These are phyloP conservation scores for Idaea dimidiata DNA, from an alignment of 2,888 invertebrate species.

Conservation along the genomic window DNA sequence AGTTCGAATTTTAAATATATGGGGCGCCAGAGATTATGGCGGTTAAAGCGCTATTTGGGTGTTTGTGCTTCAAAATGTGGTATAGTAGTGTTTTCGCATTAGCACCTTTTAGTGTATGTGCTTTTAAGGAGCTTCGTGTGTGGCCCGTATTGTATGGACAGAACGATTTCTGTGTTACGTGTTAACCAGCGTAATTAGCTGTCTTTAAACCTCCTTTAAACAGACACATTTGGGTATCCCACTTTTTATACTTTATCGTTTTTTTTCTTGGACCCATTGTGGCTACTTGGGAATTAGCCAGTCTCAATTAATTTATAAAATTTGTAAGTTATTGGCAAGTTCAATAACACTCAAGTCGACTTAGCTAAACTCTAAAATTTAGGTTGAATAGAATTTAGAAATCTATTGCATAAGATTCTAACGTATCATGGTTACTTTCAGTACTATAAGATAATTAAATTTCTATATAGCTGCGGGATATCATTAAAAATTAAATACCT, in stretches of 20 bases:
- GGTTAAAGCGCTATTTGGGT: conserved; percentile 60
- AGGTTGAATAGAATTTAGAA: no score
- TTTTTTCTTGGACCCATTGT: no score
- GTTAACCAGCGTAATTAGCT: conserved; percentile 39
- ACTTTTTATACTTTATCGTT: not conserved
- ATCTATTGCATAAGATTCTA: no score
- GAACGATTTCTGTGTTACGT: conserved; percentile 36
- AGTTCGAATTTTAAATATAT: conserved; percentile 60
- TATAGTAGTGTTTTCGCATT: conserved; percentile 69
- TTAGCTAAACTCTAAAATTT: no score
- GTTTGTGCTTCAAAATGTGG: conserved; percentile 71
- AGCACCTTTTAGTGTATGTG: conserved; percentile 76
- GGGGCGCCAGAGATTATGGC: conserved; percentile 75
- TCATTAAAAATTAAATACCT: no score
- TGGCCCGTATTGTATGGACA: conserved; percentile 50
- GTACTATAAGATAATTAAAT: no score
- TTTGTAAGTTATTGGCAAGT: no score
- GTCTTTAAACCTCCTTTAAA: conserved; percentile 7
- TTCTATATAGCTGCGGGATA: no score
- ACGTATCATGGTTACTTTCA: no score
- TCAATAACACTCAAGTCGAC: no score
- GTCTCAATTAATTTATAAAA: no score
- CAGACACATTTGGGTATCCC: not conserved
- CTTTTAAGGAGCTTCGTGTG: conserved; percentile 67
- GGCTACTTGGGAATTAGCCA: no score